Evolutionary conservation across 2,888 invertebrate genomes (phyloP), one percentile per base, ranked within the genome.

Genomic region (Eilema sororculum): DNA sequence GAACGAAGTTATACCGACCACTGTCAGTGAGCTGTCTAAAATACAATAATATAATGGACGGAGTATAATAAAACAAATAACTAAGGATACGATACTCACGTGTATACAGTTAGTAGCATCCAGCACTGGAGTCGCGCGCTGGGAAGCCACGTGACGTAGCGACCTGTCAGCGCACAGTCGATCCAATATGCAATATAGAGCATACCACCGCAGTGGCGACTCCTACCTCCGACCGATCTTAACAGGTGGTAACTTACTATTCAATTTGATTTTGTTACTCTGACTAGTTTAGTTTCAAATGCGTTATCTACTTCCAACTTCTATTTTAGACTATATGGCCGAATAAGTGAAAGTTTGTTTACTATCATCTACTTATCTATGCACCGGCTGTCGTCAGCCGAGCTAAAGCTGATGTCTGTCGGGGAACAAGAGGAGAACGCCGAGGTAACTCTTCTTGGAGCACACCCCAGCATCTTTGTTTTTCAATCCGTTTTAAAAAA

Each of bases 81-180:
- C 72, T 77, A 79, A 60, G 8, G 66, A 74, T 10, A 59, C 28
- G 24, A 16, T 91, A 96, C 96, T 96, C 88, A 96, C 96, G 96
- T 96, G 96, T 95, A 96, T 96, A 96, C 95, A 96, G 96, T 96
- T 96, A 96, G 96, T 96, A 96, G 96, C 96, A 96, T 96, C 96
- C 96, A 96, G 96, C 95, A 95, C 95, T 93, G 95, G 82, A 94
- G 93, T 94, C 92, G 95, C 93, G 95, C 95, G 95, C 95, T 93
- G 95, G 95, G 95, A 94, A 95, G 95, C 95, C 95, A 95, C 95
- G 95, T 93, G 92, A 95, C 95, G 95, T 95, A 95, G 95, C 95
- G 95, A 95, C 95, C 95, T 91, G 92, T 92, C 94, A 95, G 95
- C 95, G 95, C 95, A 94, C 95, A 94, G 95, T 95, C 95, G 95